phyloP scores from a whole-genome alignment of 2,113 vertebrate genomes.

The Bombycilla garrulus region DNA sequence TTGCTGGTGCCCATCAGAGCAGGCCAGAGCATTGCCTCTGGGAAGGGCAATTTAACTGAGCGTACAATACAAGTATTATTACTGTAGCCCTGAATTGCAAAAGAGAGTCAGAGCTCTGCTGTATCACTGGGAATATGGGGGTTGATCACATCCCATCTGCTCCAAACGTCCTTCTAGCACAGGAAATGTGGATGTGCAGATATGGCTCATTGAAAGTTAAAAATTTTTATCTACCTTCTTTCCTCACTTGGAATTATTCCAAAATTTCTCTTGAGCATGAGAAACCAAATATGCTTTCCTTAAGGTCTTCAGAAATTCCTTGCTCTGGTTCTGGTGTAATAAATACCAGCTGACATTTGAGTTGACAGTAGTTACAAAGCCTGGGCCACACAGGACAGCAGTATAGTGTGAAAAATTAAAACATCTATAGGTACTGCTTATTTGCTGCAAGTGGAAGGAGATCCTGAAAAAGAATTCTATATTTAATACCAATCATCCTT shows the following conservation, averaged over 20 bases:
- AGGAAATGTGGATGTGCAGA: not conserved
- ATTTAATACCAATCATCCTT: constrained; percentile 8
- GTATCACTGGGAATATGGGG: not conserved
- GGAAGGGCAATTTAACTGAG: not conserved
- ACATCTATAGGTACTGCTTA: not conserved
- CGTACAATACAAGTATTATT: rapidly evolving
- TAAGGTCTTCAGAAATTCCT: not conserved
- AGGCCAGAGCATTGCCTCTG: not conserved
- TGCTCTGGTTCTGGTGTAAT: not conserved
- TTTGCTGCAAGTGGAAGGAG: not conserved
- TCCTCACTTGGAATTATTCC: not conserved
- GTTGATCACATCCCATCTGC: not conserved
- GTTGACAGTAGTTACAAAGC: not conserved
- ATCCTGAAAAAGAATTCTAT: constrained; percentile 29
- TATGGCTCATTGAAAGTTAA: not conserved
- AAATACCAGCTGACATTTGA: not conserved
- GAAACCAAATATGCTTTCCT: constrained; percentile 6
- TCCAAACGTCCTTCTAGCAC: not conserved
- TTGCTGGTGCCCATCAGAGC: not conserved
- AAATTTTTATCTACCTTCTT: not conserved
- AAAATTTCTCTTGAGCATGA: not conserved
- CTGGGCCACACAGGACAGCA: not conserved
- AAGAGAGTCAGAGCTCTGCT: not conserved
- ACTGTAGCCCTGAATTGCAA: not conserved
- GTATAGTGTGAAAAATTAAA: constrained; percentile 1